Evolutionary conservation across 2,888 invertebrate species (phyloP).

Genomic region (Limnephilus lunatus): DNA sequence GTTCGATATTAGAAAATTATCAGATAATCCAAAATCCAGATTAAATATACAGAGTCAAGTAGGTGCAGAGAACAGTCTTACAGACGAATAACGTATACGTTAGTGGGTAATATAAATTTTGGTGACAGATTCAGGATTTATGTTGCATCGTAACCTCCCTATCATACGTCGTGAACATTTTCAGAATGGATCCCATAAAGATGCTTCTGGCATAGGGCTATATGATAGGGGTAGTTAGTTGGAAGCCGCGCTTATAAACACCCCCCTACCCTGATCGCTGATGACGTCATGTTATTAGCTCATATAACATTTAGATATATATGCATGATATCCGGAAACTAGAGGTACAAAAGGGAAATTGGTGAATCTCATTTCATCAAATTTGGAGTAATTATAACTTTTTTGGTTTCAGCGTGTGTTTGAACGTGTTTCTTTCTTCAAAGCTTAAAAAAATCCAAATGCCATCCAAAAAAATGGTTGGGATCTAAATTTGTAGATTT

Average conservation of each 20-base stretch:
- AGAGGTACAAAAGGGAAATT: too few species aligned
- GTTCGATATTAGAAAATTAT: not conserved
- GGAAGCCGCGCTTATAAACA: not conserved
- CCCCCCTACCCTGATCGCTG: not conserved
- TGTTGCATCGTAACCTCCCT: constrained; percentile 26
- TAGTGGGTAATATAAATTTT: not conserved
- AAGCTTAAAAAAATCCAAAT: too few species aligned
- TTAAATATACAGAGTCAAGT: not conserved
- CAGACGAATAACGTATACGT: not conserved
- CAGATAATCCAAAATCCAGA: not conserved
- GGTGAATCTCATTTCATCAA: too few species aligned
- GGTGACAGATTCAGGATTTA: constrained; percentile 14
- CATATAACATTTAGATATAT: not conserved
- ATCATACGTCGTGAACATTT: constrained; percentile 30
- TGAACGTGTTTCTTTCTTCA: too few species aligned
- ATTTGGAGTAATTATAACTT: too few species aligned
- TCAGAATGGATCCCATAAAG: constrained; percentile 15
- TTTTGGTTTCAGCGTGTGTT: too few species aligned
- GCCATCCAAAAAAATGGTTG: too few species aligned
- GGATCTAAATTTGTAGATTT: too few species aligned
- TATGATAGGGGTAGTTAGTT: not conserved
- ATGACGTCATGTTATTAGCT: constrained; percentile 8
- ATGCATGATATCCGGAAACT: too few species aligned
- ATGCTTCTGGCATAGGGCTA: not conserved
- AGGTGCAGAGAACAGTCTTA: not conserved